These are phyloP conservation scores for Anguilla obscura DNA, from an alignment of 2,797 vertebrate species.

Conservation along the genomic window DNA sequence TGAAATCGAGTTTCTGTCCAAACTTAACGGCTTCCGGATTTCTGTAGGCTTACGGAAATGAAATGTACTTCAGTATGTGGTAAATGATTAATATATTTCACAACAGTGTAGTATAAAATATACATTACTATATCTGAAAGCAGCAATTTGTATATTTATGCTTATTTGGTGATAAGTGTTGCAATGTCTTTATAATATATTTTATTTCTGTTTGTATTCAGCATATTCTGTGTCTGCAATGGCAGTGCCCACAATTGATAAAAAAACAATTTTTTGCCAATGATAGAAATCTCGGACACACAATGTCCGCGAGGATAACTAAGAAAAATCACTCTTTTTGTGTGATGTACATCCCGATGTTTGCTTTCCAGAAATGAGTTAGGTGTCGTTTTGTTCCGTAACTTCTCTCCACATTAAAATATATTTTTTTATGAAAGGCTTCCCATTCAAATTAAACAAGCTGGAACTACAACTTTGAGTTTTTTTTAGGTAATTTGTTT, in stretches of 20 bases:
- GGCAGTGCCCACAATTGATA: not conserved
- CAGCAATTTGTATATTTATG: constrained; percentile 6
- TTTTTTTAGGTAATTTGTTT: no score
- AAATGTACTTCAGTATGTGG: no score
- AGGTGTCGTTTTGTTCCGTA: not conserved
- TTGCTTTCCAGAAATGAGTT: not conserved
- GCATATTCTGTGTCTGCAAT: not conserved
- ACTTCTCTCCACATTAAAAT: no score
- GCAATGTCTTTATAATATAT: not conserved
- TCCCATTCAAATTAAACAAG: not conserved
- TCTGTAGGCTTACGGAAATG: not conserved
- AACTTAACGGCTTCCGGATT: not conserved
- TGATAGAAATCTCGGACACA: not conserved
- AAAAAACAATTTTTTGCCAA: not conserved
- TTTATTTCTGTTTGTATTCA: not conserved
- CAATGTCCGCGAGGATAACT: not conserved
- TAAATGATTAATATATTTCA: not conserved
- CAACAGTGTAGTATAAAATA: not conserved
- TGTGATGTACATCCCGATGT: not conserved
- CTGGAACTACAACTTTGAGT: not conserved
- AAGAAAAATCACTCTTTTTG: not conserved
- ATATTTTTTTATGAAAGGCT: not conserved
- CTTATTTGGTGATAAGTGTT: not conserved
- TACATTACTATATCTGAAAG: not conserved
- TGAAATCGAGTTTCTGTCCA: not conserved